Base-by-base conservation (phyloP, 2,797 vertebrate species). In the Huso huso region DNA sequence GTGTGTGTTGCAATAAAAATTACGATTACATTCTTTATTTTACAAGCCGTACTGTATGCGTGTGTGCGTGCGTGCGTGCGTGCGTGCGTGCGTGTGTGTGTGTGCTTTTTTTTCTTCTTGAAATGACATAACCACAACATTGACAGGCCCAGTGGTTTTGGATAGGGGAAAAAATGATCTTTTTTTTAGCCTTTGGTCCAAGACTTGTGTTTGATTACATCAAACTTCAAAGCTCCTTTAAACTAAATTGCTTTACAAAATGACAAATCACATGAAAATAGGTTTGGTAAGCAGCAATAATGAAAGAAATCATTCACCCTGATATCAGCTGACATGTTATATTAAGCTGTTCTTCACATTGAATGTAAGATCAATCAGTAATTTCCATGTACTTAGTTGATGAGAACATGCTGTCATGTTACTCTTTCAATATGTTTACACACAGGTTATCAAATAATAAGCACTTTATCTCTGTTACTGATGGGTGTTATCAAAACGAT, bases 221-320 rank as follows among this genome's bases (percentile, higher is more conserved):
- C 71, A 79, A 80, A 73, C 76, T 81, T 73, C 0, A 66, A 1
- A 77, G 75, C 69, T 74, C 72, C 77, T 73, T 76, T 72, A 71
- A 73, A 72, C 67, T 75, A 67, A 79, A 82, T 79, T 81, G 75
- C 75, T 78, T 81, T 72, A 75, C 77, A 82, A 82, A 68, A 79
- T 83, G 83, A 83, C 81, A 84, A 75, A 74, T 83, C 75, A 78
- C 73, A 69, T 77, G 78, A 83, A 84, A 85, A 86, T 79, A 73
- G 77, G 74, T 74, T 74, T 81, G 76, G 68, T 79, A 76, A 79
- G 76, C 73, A 71, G 69, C 75, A 82, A 83, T 87, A 76, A 82
- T 78, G 79, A 81, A 84, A 72, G 76, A 74, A 78, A 75, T 73
- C 74, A 73, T 77, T 80, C 73, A 72, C 62, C 72, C 71, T 70